Percentiles rank a stretch among this genome's conserved stretches.
These are phyloP conservation scores for Ophonus ardosiacus DNA, from an alignment of 2,888 invertebrate species.

Conservation along the genomic window DNA sequence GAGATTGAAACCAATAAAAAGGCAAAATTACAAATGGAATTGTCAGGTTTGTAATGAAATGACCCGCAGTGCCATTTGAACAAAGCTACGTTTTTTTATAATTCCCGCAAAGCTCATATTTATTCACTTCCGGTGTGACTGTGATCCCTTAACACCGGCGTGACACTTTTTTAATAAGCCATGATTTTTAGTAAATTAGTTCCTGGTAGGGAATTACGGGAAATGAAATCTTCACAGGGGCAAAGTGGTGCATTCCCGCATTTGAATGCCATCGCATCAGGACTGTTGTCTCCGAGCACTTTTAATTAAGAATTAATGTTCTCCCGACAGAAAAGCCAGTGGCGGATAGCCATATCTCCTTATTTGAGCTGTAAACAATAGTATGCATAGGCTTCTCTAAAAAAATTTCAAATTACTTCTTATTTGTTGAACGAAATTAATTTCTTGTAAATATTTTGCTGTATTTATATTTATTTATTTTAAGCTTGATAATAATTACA, in stretches of 20 bases:
- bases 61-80: background rate
- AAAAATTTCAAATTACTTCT: too few species aligned
- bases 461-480: too few species aligned
- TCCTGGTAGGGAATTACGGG: conserved; percentile 30
- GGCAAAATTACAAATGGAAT: background rate
- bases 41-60: conserved; percentile 23
- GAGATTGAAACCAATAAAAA: background rate
- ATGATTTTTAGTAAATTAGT: conserved; percentile 54
- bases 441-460: too few species aligned
- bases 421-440: too few species aligned
- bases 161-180: conserved; percentile 55
- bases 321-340: background rate
- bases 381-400: too few species aligned
- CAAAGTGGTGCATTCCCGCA: conserved; percentile 36
- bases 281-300: conserved; percentile 40
- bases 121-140: conserved; percentile 30
- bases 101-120: conserved; percentile 33
- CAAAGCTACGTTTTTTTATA: conserved; percentile 34
- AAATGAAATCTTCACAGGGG: conserved; percentile 53
- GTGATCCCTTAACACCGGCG: conserved; percentile 46
- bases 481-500: too few species aligned
- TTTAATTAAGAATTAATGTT: conserved; percentile 60
- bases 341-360: background rate
- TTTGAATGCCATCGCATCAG: conserved; percentile 44
- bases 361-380: background rate